Evolutionary conservation across 2,797 vertebrate genomes (phyloP), one percentile per base, ranked within the genome.

Genomic region (Acipenser ruthenus): DNA sequence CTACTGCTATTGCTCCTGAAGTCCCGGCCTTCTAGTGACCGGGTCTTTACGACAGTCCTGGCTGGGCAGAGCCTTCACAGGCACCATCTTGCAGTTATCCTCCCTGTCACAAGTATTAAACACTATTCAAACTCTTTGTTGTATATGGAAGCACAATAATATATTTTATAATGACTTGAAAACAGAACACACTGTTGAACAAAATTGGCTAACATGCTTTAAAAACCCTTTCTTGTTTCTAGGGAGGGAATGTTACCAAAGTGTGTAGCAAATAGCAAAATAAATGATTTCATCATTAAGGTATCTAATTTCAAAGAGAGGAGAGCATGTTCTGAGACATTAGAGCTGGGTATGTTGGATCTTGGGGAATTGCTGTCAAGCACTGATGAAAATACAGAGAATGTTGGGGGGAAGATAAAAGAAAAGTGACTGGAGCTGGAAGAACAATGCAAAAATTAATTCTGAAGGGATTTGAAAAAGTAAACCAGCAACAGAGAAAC

Each of bases 281-380:
- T 87, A 84, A 86, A 87, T 88, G 87, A 88, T 89, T 88, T 88
- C 86, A 87, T 80, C 84, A 80, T 78, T 77, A 79, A 82, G 74
- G 79, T 82, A 88, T 88, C 84, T 75, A 75, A 90, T 91, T 89
- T 90, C 86, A 89, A 89, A 90, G 85, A 80, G 73, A 82, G 74
- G 70, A 88, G 73, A 81, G 78, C 70, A 81, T 75, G 78, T 83
- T 78, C 72, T 71, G 84, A 78, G 82, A 88, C 86, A 86, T 85
- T 84, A 85, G 80, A 82, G 74, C 70, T 72, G 79, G 86, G 81
- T 84, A 81, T 84, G 87, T 79, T 80, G 85, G 78, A 81, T 86
- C 87, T 84, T 77, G 83, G 89, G 88, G 89, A 90, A 88, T 88
- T 89, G 84, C 87, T 90, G 89, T 90, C 86, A 91, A 78, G 82